Percentiles rank a stretch among this genome's conserved stretches.
Evolutionary conservation across 2,797 vertebrate genomes (phyloP).

Genomic region (Hozukius guyotensis): DNA sequence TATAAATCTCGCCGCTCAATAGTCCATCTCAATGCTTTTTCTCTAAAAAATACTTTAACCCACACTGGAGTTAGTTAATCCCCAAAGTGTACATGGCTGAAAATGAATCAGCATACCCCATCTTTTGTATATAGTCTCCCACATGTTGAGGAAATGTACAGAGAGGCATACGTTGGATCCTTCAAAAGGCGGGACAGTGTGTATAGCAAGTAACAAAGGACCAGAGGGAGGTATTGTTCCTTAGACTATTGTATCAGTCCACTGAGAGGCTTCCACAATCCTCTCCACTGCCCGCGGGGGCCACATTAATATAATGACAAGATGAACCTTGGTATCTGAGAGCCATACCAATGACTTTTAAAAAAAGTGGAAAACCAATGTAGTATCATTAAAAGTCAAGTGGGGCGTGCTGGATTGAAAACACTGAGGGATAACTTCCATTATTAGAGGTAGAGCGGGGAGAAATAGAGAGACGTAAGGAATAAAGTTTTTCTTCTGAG

Average conservation of each 20-base stretch:
- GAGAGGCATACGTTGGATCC: background rate
- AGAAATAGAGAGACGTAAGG: conserved; percentile 17
- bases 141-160: background rate
- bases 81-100: background rate
- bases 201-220: conserved; percentile 30
- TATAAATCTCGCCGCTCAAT: background rate
- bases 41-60: background rate
- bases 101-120: background rate
- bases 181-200: conserved; percentile 6
- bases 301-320: conserved; percentile 54
- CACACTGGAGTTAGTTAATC: background rate
- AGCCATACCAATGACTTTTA: conserved; percentile 14
- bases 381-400: conserved; percentile 58
- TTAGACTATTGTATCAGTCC: conserved; percentile 28
- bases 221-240: conserved; percentile 35
- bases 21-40: background rate
- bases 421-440: conserved; percentile 52
- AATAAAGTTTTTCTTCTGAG: conserved; percentile 51
- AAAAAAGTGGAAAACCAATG: conserved; percentile 41
- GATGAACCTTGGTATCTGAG: conserved; percentile 40
- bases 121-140: background rate
- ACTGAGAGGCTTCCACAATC: conserved; percentile 27
- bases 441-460: conserved; percentile 30
- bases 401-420: conserved; percentile 37
- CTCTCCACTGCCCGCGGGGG: conserved; percentile 29